Evolutionary conservation across 92 coral and sea anemone genomes (phyloP).

Genomic region (Epizoanthus stellaris): DNA sequence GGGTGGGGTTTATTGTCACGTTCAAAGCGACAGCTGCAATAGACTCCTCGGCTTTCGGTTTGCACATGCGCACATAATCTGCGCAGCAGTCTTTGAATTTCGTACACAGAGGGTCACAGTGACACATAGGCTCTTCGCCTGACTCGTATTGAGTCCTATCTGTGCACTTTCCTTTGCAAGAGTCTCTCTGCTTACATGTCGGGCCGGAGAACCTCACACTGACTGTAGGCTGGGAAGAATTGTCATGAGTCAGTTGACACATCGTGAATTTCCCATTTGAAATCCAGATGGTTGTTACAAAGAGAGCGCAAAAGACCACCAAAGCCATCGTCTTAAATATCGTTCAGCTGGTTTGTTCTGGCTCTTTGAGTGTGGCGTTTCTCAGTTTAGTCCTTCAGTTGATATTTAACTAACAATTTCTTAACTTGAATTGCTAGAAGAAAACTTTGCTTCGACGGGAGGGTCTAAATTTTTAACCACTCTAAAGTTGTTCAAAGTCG

Average conservation of each 20-base stretch:
- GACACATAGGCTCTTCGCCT: constrained; percentile 21
- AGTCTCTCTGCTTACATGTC: not conserved
- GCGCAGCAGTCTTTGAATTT: constrained; percentile 12
- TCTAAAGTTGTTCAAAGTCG: not conserved
- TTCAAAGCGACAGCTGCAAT: not conserved
- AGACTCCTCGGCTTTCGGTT: not conserved
- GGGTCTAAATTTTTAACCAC: not conserved
- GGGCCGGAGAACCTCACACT: not conserved
- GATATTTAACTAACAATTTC: not conserved
- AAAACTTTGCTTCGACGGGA: not conserved
- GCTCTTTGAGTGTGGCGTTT: not conserved
- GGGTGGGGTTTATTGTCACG: not conserved
- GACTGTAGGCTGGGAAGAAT: not conserved
- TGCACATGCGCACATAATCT: constrained; percentile 35
- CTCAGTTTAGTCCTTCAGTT: not conserved
- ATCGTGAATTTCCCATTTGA: not conserved
- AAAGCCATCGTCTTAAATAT: not conserved
- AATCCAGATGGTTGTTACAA: not conserved
- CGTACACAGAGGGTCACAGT: constrained; percentile 21
- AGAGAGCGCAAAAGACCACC: not conserved
- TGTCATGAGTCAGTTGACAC: not conserved
- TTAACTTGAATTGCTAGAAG: not conserved
- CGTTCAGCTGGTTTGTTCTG: not conserved
- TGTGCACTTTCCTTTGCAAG: constrained; percentile 20
- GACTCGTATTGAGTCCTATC: constrained; percentile 2